Evolutionary conservation across 2,797 vertebrate species (phyloP), one percentile per base, ranked within the genome.

Genomic region (Threskiornis aethiopicus): DNA sequence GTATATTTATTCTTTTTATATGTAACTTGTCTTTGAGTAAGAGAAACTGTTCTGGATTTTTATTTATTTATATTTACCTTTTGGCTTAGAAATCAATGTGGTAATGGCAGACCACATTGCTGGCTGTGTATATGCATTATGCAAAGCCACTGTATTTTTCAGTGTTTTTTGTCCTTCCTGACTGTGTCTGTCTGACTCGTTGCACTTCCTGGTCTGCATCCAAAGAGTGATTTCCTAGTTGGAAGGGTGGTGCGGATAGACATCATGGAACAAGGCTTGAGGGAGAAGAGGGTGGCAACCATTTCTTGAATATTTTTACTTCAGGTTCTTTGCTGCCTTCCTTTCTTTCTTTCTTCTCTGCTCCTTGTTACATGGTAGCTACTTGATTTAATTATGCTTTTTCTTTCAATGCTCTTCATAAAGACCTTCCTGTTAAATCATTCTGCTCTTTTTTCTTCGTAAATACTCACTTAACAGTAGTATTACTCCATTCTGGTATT

Each of bases 21-120:
- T 77, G 24, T 80, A 96, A 93, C n/a, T 83, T 94, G 31, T 62
- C 88, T 96, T 95, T 89, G 84, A 81, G 65, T 91, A 94, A 95
- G 92, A 91, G 67, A 96, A 97, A 81, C 46, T 94, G 66, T 73
- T 97, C 95, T 87, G 86, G 84, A 31, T 76, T 49, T 87, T 90
- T 51, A 84, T 92, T 89, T 78, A 71, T 81, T 95, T 90, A 64
- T 84, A 52, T 57, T 93, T 83, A 61, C 54, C 55, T 96, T 97
- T 96, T 92, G 70, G 70, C 66, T 94, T 92, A 94, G 80, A 91
- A 97, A 97, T 95, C 81, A 86, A 51, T 88, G 94, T 92, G 69
- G 81, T 93, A 90, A 82, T 59, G 42, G 55, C 76, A 95, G 93
- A 83, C 77, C 44, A 77, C 58, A 35, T 24, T 82, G 66, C 67